Evolutionary conservation across 1,140 invertebrate species (phyloP).

Genomic region (Belonocnema kinseyi): DNA sequence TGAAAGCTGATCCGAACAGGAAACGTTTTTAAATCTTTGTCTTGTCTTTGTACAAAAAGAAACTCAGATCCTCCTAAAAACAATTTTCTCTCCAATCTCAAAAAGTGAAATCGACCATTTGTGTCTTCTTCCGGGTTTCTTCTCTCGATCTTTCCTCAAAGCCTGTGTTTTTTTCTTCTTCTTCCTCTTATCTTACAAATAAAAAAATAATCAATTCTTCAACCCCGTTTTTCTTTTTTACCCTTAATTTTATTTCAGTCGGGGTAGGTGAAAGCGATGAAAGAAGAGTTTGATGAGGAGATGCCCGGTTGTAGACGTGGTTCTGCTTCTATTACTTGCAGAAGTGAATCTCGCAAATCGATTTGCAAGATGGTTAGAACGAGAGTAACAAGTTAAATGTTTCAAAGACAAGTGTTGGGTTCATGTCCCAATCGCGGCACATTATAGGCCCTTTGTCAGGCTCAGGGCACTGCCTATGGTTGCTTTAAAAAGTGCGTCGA

Average conservation of each 20-base stretch:
- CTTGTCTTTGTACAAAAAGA: not conserved
- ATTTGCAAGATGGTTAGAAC: conserved; percentile 39
- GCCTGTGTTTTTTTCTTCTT: not conserved
- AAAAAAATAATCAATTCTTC: not conserved
- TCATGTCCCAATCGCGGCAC: conserved; percentile 87
- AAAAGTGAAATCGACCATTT: not conserved
- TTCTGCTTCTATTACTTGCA: conserved; percentile 49
- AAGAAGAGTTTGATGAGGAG: conserved; percentile 30
- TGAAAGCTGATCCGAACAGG: conserved; percentile 39
- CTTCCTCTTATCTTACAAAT: not conserved
- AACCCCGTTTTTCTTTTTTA: no score
- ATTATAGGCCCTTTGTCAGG: conserved; percentile 74
- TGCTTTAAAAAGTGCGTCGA: conserved; percentile 92
- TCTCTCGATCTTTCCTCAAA: not conserved
- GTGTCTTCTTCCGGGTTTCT: not conserved
- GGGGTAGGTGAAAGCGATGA: not conserved
- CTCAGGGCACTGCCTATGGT: conserved; percentile 81
- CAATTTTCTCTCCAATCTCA: not conserved
- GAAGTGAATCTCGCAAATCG: conserved; percentile 51
- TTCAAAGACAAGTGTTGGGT: conserved; percentile 70
- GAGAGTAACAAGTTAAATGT: conserved; percentile 38
- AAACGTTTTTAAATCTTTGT: not conserved
- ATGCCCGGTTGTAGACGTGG: conserved; percentile 22
- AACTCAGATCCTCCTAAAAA: not conserved
- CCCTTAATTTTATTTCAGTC: not conserved